Percentiles rank a stretch among this genome's conserved stretches.
These are phyloP conservation scores for Halcyon malimbica DNA, from an alignment of 2,113 vertebrate genomes.

Conservation along the genomic window DNA sequence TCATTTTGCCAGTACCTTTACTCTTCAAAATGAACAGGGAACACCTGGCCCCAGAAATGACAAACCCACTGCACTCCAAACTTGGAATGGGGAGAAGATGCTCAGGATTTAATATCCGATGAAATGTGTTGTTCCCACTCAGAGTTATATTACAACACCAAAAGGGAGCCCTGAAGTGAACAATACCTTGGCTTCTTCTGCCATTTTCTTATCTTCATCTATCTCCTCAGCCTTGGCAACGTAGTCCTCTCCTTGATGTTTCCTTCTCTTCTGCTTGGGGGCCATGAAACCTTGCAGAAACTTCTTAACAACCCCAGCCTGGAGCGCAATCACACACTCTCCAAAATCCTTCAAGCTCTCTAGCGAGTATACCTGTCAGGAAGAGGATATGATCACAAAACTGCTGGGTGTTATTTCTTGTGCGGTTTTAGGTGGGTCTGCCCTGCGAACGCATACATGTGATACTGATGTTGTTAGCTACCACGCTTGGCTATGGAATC, in stretches of 20 bases:
- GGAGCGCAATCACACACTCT: constrained; percentile 90
- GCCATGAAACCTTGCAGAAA: constrained; percentile 99
- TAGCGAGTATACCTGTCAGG: constrained; percentile 81
- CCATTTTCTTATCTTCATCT: constrained; percentile 94
- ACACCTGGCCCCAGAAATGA: not conserved
- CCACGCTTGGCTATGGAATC: not conserved
- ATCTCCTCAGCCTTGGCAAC: constrained; percentile 87
- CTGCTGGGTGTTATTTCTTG: not conserved
- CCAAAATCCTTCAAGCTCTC: constrained; percentile 94
- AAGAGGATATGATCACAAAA: not conserved
- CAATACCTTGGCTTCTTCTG: constrained; percentile 93
- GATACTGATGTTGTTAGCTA: not conserved
- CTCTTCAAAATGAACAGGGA: not conserved
- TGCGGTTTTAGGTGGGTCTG: not conserved
- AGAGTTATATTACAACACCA: not conserved
- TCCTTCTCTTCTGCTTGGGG: constrained; percentile 94
- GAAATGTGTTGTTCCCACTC: not conserved
- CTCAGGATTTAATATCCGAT: not conserved
- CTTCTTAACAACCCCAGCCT: constrained; percentile 94
- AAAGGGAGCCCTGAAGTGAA: not conserved
- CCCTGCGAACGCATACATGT: not conserved
- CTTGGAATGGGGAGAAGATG: not conserved
- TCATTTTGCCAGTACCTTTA: not conserved
- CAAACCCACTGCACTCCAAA: not conserved
- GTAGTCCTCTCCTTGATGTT: constrained; percentile 85